Conservation (phyloP, 2,113 vertebrate species). For the Xiphias gladius region DNA sequence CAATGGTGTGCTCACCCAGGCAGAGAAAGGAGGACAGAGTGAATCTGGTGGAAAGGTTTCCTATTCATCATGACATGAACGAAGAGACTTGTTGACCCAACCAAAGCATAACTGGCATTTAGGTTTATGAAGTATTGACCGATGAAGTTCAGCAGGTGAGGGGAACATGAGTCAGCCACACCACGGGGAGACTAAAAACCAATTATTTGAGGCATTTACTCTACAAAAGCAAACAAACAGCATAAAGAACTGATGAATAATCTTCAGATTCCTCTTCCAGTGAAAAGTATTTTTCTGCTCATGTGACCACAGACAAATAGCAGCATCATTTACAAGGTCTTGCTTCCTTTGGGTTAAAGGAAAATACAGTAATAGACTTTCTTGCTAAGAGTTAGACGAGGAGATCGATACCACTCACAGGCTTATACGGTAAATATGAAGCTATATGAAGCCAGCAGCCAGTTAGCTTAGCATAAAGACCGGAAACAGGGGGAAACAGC, state of each 20-base stretch:
- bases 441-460: background rate
- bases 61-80: conserved; percentile 17
- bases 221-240: background rate
- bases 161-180: background rate
- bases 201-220: background rate
- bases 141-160: conserved; percentile 12
- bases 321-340: background rate
- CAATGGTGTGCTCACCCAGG: conserved; percentile 36
- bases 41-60: conserved; percentile 10
- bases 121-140: background rate
- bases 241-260: background rate
- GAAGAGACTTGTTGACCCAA: background rate
- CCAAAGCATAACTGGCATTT: conserved; percentile 1
- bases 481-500: background rate
- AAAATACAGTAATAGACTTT: background rate
- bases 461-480: background rate
- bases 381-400: background rate
- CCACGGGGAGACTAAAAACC: background rate
- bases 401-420: background rate
- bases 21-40: conserved; percentile 14
- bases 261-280: too few relatives aligned
- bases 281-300: too few relatives aligned
- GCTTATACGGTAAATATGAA: background rate
- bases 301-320: background rate
- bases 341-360: background rate